These are phyloP conservation scores for Ibidorhyncha struthersii DNA, from an alignment of 2,113 vertebrate genomes.

Conservation along the genomic window DNA sequence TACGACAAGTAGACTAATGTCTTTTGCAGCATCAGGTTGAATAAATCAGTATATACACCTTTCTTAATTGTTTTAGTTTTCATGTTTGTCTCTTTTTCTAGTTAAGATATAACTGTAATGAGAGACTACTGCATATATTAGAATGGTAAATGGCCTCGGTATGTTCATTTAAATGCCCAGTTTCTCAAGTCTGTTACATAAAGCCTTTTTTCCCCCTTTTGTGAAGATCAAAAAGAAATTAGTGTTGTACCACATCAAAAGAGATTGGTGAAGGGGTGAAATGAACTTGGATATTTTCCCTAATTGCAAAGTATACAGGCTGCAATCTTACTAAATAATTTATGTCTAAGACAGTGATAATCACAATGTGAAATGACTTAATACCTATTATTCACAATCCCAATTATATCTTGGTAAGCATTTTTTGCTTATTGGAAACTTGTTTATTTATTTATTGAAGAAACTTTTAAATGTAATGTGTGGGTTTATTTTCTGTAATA, in stretches of 20 bases:
- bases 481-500: neutral
- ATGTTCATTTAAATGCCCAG: neutral
- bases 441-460: neutral
- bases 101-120: neutral
- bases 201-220: neutral
- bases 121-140: neutral
- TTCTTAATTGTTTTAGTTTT: neutral
- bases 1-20: neutral
- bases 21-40: neutral
- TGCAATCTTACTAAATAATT: neutral
- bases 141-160: neutral
- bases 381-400: neutral
- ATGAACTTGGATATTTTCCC: neutral
- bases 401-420: neutral
- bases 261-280: neutral
- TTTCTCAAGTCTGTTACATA: neutral
- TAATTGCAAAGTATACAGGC: neutral
- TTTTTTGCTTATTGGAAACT: neutral
- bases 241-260: neutral
- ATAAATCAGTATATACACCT: neutral
- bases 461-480: neutral
- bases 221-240: constrained; percentile 28
- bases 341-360: neutral
- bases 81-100: neutral
- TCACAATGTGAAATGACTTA: neutral